These are phyloP conservation scores for Lophotis ruficrista DNA, from an alignment of 2,113 vertebrate species.

Conservation along the genomic window DNA sequence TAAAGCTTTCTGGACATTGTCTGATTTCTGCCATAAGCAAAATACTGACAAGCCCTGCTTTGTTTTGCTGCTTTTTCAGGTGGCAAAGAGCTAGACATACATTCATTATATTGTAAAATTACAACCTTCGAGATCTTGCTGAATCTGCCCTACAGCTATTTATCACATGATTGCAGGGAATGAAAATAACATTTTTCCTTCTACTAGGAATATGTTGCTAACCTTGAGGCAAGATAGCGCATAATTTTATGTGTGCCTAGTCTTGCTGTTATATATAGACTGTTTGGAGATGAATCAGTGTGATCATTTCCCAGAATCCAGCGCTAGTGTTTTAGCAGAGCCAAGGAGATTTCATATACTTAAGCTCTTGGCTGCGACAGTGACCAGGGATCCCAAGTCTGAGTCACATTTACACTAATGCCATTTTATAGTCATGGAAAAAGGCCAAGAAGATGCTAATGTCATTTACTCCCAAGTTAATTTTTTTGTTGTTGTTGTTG, in stretches of 20 bases:
- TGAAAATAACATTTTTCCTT: constrained; percentile 67
- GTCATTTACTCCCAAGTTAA: neutral
- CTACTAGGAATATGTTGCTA: constrained; percentile 58
- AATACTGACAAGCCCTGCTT: constrained; percentile 50
- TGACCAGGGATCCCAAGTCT: constrained; percentile 36
- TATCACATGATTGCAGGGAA: constrained; percentile 64
- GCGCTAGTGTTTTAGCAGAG: constrained; percentile 34
- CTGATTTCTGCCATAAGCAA: constrained; percentile 50
- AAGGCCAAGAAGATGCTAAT: constrained; percentile 33
- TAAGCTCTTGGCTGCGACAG: constrained; percentile 38
- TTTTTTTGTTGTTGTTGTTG: neutral
- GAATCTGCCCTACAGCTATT: constrained; percentile 67
- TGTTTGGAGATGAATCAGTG: constrained; percentile 62
- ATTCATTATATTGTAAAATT: constrained; percentile 64
- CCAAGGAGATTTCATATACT: constrained; percentile 51
- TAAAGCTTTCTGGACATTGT: constrained; percentile 56
- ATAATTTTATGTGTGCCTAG: constrained; percentile 62
- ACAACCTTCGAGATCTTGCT: constrained; percentile 45
- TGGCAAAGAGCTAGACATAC: constrained; percentile 32
- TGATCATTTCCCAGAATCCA: constrained; percentile 64
- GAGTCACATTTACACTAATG: constrained; percentile 48
- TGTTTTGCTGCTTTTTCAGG: constrained; percentile 46
- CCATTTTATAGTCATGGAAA: constrained; percentile 26
- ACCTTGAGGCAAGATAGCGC: constrained; percentile 64
- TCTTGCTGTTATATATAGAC: constrained; percentile 66